Percentiles rank a stretch among this genome's conserved stretches.
Conservation (phyloP, 2,797 vertebrate species). For the Macropus fuliginosus region DNA sequence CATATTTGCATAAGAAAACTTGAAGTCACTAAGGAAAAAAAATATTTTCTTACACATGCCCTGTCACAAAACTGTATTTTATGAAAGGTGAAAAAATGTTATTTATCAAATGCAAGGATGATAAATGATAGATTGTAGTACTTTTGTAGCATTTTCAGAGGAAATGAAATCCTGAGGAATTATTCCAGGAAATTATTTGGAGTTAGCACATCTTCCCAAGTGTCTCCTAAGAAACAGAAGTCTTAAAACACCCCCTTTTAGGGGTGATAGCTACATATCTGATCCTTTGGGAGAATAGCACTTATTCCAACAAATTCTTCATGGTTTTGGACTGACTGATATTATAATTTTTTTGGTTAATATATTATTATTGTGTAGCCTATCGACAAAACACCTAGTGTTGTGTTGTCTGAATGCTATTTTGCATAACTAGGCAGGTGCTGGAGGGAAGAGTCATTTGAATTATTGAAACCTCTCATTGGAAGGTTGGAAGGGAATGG, state of each 20-base stretch:
- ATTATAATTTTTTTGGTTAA: conserved; percentile 40
- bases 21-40: background rate
- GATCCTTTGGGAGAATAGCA: background rate
- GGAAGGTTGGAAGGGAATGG: conserved; percentile 33
- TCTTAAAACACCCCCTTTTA: background rate
- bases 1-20: background rate
- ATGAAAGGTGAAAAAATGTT: background rate
- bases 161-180: background rate
- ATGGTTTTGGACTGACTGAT: background rate
- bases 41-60: background rate
- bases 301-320: background rate
- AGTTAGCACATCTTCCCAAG: background rate
- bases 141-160: background rate
- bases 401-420: background rate
- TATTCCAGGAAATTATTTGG: background rate
- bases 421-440: background rate
- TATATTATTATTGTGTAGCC: conserved; percentile 7
- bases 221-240: background rate
- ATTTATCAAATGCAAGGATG: background rate
- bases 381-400: background rate
- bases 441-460: background rate
- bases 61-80: background rate
- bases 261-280: background rate
- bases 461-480: background rate
- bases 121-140: background rate